Conservation (phyloP, 2,113 vertebrate genomes). For the Noctilio leporinus region DNA sequence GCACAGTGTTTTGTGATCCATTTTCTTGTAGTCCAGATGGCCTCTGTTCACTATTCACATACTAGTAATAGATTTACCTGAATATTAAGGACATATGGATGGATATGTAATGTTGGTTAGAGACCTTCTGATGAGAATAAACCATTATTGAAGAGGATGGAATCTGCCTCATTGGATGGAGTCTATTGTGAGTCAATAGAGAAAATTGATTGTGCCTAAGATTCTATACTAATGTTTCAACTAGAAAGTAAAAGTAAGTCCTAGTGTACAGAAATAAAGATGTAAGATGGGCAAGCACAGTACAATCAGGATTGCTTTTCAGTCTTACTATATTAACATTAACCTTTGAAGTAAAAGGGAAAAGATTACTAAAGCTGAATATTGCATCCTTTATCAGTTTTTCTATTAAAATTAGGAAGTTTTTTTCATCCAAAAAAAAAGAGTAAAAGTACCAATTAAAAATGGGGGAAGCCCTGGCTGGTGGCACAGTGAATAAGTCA, state of each 20-base stretch:
- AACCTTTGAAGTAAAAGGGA: background rate
- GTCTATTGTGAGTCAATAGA: background rate
- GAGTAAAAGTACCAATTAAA: background rate
- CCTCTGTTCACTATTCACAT: background rate
- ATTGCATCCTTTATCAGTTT: background rate
- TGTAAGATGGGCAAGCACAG: background rate
- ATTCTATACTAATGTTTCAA: background rate
- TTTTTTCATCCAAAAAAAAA: background rate
- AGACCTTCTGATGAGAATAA: background rate
- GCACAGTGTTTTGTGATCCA: background rate
- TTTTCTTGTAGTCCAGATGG: background rate
- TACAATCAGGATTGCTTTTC: background rate
- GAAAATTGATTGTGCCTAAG: background rate
- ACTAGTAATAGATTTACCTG: background rate
- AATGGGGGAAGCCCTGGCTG: accelerated
- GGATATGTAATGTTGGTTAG: background rate
- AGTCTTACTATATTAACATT: background rate
- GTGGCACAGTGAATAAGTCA: too few species aligned
- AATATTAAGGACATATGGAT: background rate
- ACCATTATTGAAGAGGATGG: background rate
- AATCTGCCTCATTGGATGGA: background rate
- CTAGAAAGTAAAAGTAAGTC: background rate
- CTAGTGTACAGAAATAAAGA: background rate
- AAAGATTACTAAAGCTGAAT: background rate
- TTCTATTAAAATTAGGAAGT: background rate